Base-by-base conservation (phyloP, 2,888 invertebrate genomes). In the Malachius bipustulatus region DNA sequence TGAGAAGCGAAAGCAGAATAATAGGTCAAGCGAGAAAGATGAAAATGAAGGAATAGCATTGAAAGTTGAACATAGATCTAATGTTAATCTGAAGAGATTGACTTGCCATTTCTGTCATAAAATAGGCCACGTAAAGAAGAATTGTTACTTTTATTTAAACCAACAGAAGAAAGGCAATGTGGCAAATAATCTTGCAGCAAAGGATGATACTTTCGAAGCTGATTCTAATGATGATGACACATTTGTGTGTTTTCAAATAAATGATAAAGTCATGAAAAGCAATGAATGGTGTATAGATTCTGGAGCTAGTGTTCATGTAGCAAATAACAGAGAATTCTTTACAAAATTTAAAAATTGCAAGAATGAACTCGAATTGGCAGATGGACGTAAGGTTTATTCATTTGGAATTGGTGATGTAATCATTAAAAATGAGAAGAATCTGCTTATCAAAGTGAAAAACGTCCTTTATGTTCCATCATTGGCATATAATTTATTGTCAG, bases 11-110 rank as follows among this genome's bases (percentile, higher is more conserved):
- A n/a, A n/a, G n/a, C n/a, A n/a, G n/a, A n/a, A n/a, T n/a, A n/a
- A n/a, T n/a, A n/a, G n/a, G n/a, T n/a, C n/a, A 16, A 36, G 26
- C 31, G 13, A 24, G 15, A 4, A 36, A 14, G 32, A 28, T 19
- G 24, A 19, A 19, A 19, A 15, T 4, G 26, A n/a, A n/a, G n/a
- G n/a, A n/a, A n/a, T n/a, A n/a, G n/a, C n/a, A n/a, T n/a, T n/a
- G n/a, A n/a, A n/a, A n/a, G n/a, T n/a, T n/a, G n/a, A n/a, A n/a
- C n/a, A n/a, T n/a, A n/a, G n/a, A n/a, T n/a, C n/a, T n/a, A n/a
- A n/a, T n/a, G n/a, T n/a, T n/a, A n/a, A n/a, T n/a, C n/a, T n/a
- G n/a, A 19, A 19, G n/a, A n/a, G 6, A 8, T 8, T 8, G n/a
- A n/a, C 6, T 8, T 19, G 24, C 24, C n/a, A 19, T 19, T 19